A percentile compares a stretch with the other conserved stretches of the same genome.
Conservation (phyloP, 1,140 invertebrate genomes). For the Trypoxylus dichotomus region DNA sequence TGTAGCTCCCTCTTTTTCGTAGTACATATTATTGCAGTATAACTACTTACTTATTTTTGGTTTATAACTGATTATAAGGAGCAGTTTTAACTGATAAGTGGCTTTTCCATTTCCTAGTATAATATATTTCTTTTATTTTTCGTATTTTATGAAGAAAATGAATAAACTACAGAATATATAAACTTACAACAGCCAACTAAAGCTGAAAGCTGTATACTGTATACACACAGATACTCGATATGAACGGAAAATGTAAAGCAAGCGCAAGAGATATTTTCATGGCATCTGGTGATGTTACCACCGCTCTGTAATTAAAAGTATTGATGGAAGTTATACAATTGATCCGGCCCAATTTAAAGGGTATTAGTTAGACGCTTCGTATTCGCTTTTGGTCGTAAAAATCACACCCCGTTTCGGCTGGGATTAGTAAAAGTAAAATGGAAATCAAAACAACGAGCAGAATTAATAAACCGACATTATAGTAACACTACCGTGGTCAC, state of each 20-base stretch:
- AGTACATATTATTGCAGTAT: background rate
- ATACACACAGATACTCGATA: background rate
- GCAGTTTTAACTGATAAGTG: no score
- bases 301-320: conserved; percentile 11
- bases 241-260: background rate
- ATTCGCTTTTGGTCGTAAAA: background rate
- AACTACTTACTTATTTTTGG: background rate
- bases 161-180: background rate
- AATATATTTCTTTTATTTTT: background rate
- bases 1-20: no score
- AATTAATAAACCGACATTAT: background rate
- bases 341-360: conserved; percentile 9
- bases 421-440: background rate
- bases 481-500: background rate
- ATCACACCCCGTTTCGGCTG: background rate
- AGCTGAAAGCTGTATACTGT: background rate
- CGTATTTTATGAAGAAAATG: no score
- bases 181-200: background rate
- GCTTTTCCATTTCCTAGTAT: no score
- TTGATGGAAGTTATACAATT: conserved; percentile 19
- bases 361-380: background rate
- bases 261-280: background rate
- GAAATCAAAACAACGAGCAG: conserved; percentile 4
- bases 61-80: background rate
- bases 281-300: background rate